Conservation (phyloP, 1,140 invertebrate species). For the Caligus rogercresseyi region DNA sequence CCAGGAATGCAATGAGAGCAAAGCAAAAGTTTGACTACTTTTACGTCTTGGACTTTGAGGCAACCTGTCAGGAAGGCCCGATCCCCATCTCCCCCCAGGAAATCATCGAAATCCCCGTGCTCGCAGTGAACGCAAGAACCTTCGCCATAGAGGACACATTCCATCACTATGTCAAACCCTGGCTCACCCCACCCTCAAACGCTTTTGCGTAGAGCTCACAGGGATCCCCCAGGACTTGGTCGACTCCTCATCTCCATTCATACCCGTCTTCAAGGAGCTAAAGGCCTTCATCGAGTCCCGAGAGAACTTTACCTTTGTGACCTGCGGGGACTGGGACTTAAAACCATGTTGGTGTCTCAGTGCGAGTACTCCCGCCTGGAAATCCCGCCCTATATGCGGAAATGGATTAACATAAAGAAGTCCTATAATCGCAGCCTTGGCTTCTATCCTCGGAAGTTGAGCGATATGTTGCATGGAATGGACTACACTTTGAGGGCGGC, state of each 20-base stretch:
- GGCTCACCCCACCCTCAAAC: conserved; percentile 33
- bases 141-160: conserved; percentile 37
- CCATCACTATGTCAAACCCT: conserved; percentile 41
- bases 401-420: conserved; percentile 44
- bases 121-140: conserved; percentile 37
- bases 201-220: conserved; percentile 40
- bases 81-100: conserved; percentile 31
- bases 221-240: conserved; percentile 35
- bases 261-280: conserved; percentile 29
- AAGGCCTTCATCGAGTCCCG: conserved; percentile 30
- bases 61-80: conserved; percentile 35
- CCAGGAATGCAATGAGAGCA: no score
- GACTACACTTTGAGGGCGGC: conserved; percentile 3
- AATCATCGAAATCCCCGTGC: conserved; percentile 47
- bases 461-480: not conserved
- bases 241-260: conserved; percentile 29
- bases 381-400: conserved; percentile 33
- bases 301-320: conserved; percentile 35
- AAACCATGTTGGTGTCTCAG: conserved; percentile 39
- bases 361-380: conserved; percentile 33
- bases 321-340: conserved; percentile 46
- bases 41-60: conserved; percentile 42
- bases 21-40: conserved; percentile 35
- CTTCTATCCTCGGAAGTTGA: not conserved
- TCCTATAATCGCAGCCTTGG: conserved; percentile 23